Evolutionary conservation across 2,888 invertebrate species (phyloP).

Genomic region (Barypeithes pellucidus): DNA sequence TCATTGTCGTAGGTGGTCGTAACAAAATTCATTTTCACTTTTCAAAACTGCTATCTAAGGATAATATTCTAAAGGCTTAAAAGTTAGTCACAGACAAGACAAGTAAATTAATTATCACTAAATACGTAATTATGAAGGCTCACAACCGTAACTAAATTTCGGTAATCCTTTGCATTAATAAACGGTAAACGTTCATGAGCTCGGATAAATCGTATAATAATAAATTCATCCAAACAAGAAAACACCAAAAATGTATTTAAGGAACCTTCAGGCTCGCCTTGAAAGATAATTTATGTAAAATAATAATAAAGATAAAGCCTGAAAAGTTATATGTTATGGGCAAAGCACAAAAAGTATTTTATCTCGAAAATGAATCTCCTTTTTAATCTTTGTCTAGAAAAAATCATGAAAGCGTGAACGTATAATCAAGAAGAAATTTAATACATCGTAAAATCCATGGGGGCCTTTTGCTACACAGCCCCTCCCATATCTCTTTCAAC

Average conservation of each 20-base stretch:
- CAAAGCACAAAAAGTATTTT: slow-evolving; percentile 53
- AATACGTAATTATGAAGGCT: no score
- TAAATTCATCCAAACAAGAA: no score
- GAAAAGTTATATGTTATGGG: slow-evolving; percentile 50
- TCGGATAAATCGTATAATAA: no score
- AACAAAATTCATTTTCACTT: no score
- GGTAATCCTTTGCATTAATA: no score
- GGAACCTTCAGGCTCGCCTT: slow-evolving; percentile 44
- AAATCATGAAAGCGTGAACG: slow-evolving; percentile 65
- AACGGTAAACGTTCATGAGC: no score
- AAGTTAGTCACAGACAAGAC: no score
- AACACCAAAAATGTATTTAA: slow-evolving; percentile 27
- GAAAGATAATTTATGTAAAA: slow-evolving; percentile 54
- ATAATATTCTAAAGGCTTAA: no score
- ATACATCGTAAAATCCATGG: slow-evolving; percentile 63
- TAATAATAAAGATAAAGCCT: slow-evolving; percentile 53
- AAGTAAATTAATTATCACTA: no score
- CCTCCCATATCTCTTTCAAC: slow-evolving; percentile 61
- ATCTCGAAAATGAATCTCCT: slow-evolving; percentile 35
- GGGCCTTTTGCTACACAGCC: slow-evolving; percentile 57
- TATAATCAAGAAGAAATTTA: slow-evolving; percentile 65
- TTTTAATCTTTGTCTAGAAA: slow-evolving; percentile 56
- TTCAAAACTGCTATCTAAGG: no score
- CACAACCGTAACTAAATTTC: no score
- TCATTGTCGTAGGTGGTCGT: no score